phyloP scores from a whole-genome alignment of 2,888 invertebrate genomes.

The Mesochorus sp. region DNA sequence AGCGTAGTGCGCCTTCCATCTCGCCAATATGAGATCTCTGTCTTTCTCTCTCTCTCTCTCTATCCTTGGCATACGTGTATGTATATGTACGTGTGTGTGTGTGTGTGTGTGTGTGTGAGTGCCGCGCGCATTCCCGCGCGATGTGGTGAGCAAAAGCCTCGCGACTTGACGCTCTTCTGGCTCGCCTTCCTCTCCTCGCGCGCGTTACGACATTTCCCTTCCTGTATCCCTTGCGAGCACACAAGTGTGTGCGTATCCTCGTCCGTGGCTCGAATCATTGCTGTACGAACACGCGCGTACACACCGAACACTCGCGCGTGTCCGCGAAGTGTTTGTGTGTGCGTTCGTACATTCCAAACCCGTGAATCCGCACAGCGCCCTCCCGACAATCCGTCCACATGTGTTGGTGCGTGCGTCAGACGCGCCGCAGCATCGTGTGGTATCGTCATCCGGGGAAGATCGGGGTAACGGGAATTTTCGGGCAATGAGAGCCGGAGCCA shows the following conservation, averaged over 20 bases:
- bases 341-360: slow-evolving; percentile 38
- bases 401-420: slow-evolving; percentile 13
- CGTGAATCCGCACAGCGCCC: slow-evolving; percentile 37
- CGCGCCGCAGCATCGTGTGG: slow-evolving; percentile 25
- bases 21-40: slow-evolving; percentile 40
- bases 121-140: slow-evolving; percentile 59
- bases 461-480: not conserved
- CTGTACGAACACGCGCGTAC: too few species aligned
- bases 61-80: not conserved
- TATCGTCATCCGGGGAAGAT: not conserved
- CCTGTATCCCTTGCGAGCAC: slow-evolving; percentile 28
- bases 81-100: slow-evolving; percentile 34
- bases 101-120: slow-evolving; percentile 35
- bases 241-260: not conserved
- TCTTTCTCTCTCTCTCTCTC: not conserved
- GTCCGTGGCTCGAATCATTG: not conserved
- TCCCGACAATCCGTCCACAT: not conserved
- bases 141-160: slow-evolving; percentile 34
- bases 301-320: not conserved
- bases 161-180: slow-evolving; percentile 43
- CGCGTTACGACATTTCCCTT: slow-evolving; percentile 35
- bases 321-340: not conserved
- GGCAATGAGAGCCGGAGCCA: too few species aligned
- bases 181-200: slow-evolving; percentile 53
- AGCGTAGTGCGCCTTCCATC: slow-evolving; percentile 64